Evolutionary conservation across 2,113 vertebrate genomes (phyloP).

Genomic region (Nannobrachium achirus): DNA sequence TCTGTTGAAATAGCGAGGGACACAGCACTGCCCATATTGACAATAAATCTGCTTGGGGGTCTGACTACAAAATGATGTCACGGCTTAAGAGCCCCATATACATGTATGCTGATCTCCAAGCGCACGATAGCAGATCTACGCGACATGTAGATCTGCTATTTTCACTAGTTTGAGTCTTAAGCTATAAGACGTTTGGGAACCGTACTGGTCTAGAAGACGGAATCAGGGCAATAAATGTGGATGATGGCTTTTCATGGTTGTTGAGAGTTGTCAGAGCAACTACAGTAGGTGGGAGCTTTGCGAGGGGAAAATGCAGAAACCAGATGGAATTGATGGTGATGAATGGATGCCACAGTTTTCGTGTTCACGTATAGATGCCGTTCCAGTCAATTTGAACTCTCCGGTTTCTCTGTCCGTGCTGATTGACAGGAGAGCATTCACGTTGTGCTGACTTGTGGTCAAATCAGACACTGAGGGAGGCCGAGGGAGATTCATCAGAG

Average conservation of each 20-base stretch:
- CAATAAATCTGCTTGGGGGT: too few relatives aligned
- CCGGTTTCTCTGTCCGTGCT: not conserved
- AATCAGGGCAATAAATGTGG: constrained; percentile 52
- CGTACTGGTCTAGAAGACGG: constrained; percentile 49
- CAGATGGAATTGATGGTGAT: constrained; percentile 54
- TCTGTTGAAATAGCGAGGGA: too few relatives aligned
- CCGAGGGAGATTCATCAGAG: not conserved
- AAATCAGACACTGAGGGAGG: not conserved
- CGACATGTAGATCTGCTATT: too few relatives aligned
- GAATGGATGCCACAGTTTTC: constrained; percentile 35
- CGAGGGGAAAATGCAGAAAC: constrained; percentile 44
- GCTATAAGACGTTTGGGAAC: too few relatives aligned
- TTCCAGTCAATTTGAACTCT: constrained; percentile 6
- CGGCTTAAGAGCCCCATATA: too few relatives aligned
- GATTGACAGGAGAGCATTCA: constrained; percentile 9
- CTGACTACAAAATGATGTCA: too few relatives aligned
- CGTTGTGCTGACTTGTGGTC: not conserved
- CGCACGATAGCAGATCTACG: too few relatives aligned
- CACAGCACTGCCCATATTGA: too few relatives aligned
- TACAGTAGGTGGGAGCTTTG: constrained; percentile 25
- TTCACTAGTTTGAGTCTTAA: too few relatives aligned
- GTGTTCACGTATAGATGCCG: constrained; percentile 13
- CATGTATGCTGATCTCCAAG: too few relatives aligned
- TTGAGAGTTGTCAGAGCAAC: constrained; percentile 30
- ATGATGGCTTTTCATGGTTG: constrained; percentile 58